phyloP scores from a whole-genome alignment of 2,888 invertebrate genomes.

The Gnatocerus cornutus region DNA sequence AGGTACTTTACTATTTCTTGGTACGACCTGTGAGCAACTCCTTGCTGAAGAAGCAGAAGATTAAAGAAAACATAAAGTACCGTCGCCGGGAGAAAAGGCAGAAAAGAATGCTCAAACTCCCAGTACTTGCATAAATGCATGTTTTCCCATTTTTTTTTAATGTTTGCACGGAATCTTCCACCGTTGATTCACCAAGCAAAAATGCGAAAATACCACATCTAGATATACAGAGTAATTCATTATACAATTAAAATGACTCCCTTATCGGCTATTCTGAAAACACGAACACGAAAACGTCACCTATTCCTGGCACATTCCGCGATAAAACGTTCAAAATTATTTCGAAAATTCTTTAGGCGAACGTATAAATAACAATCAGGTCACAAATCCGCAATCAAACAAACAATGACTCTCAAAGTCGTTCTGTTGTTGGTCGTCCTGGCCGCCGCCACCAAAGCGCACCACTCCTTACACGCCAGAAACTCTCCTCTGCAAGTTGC shows the following conservation, averaged over 20 bases:
- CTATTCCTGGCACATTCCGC: not conserved
- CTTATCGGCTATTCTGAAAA: not conserved
- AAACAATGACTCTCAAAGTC: slow-evolving; percentile 22
- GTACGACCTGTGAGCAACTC: slow-evolving; percentile 55
- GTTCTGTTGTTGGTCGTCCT: not conserved
- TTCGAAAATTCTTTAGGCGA: not conserved
- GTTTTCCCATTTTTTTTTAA: too few species aligned
- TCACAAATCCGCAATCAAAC: not conserved
- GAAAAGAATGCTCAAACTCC: not conserved
- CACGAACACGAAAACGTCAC: not conserved
- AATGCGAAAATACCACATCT: not conserved
- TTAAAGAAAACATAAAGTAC: slow-evolving; percentile 3
- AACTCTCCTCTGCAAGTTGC: not conserved
- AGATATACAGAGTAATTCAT: not conserved
- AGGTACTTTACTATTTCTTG: slow-evolving; percentile 74
- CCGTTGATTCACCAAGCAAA: not conserved
- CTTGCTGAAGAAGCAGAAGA: not conserved
- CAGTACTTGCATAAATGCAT: not conserved
- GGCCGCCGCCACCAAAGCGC: not conserved
- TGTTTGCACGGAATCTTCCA: not conserved
- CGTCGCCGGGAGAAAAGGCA: not conserved
- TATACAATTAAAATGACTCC: not conserved
- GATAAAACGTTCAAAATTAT: not conserved
- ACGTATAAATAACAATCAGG: not conserved
- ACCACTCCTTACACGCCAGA: not conserved